Conservation (phyloP, 2,113 vertebrate genomes). For the Fukomys damarensis region DNA sequence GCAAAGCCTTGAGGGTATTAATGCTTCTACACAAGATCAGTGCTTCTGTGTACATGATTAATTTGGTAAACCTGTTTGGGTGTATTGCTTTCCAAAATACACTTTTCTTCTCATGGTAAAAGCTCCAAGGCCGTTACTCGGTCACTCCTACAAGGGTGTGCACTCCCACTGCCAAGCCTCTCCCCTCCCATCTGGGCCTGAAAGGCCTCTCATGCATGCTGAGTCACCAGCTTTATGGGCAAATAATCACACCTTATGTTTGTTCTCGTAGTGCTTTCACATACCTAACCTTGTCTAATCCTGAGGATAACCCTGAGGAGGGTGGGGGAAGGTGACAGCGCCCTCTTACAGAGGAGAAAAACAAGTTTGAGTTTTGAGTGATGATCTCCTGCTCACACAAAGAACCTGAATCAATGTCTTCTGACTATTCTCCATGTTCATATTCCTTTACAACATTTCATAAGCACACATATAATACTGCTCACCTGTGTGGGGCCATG, state of each 20-base stretch:
- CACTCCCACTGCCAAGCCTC: neutral
- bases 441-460: neutral
- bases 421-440: neutral
- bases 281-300: neutral
- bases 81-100: neutral
- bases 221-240: neutral
- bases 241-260: neutral
- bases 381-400: neutral
- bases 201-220: neutral
- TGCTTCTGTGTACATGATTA: neutral
- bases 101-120: neutral
- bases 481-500: rapidly evolving
- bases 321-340: neutral
- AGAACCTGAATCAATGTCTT: neutral
- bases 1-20: neutral
- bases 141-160: neutral
- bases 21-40: neutral
- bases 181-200: neutral
- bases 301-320: neutral
- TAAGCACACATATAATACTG: neutral
- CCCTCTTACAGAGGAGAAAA: neutral
- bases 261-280: neutral
- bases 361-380: neutral
- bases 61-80: neutral
- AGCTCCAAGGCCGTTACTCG: neutral